Base-by-base conservation (phyloP, 2,888 invertebrate genomes). In the Watsonalla binaria region DNA sequence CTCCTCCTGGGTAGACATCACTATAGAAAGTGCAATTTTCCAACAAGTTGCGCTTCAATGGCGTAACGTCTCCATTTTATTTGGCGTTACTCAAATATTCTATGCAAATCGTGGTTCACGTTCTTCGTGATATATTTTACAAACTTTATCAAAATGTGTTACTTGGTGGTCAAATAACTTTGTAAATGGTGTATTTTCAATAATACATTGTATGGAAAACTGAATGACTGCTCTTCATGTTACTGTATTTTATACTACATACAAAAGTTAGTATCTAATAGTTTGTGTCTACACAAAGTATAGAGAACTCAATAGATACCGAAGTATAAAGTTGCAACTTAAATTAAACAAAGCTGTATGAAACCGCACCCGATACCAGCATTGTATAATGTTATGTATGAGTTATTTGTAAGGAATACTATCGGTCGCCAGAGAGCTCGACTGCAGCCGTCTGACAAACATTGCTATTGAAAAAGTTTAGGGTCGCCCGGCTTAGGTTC, bases 401-500 rank as follows among this genome's bases (percentile, higher is more conserved):
- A 63, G 58, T 54, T 55, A 57, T 64, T 68, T 57, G 61, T 62
- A 59, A 74, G 64, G 61, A 66, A 65, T 57, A 60, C 58, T 58
- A 68, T 61, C 56, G 57, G 62, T 64, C 39, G 37, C 6, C 11
- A 15, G 49, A 49, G 15, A 48, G 60, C 54, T 6, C 11, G 60
- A 59, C 58, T 68, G 48, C 39, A 39, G 37, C 56, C 62, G 65
- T 72, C 70, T 73, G 70, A 77, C 73, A 80, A 83, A 82, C 78
- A 79, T 62, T 67, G 70, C 73, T 74, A 81, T 82, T 78, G 82
- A 78, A 81, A 81, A 84, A 80, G 72, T 82, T 82, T 66, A 58
- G 55, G 66, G 68, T 65, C 66, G 60, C 51, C 63, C 62, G 58
- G 56, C 55, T 58, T 58, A 66, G 71, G 86, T 84, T 86, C 86